Base-by-base conservation (phyloP, 1,140 invertebrate species). In the Leptinotarsa texana region DNA sequence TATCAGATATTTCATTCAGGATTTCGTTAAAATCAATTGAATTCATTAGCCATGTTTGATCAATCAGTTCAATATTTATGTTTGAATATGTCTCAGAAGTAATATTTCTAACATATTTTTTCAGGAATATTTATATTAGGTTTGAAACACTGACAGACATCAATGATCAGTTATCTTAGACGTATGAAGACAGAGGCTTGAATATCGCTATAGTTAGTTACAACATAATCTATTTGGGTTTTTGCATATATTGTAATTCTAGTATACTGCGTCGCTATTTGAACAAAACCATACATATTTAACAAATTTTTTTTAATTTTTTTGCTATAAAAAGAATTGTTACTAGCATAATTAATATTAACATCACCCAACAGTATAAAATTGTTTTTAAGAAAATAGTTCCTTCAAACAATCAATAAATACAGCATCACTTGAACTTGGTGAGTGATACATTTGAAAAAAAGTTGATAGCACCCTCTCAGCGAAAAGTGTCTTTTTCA, bases 261-360 rank as follows among this genome's bases (percentile, higher is more conserved):
- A 27, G 63, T 65, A 65, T 65, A 65, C 63, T 65, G 63, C 63
- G 63, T 24, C 15, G 1, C 63, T 65, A 65, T 65, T 65, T 21
- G 63, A 65, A 21, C 63, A 65, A 65, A 65, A 65, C 63, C 63
- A 65, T 65, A 65, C 63, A 65, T 65, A 65, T 65, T 65, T 27
- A 24, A 65, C 63, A 65, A 65, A 22, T 65, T 21, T 21, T 21
- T 13, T 65, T 65, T 63, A 0, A 4, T 65, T 65, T 27, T 65
- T 65, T 3, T 65, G 21, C 21, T 65, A 22, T 65, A 65, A 21
- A 24, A 65, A 65, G 21, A 2, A 65, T 65, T 65, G 63, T 65
- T 15, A 65, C 24, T 11, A 11, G 18, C 63, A 65, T 65, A 65
- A 15, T 65, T 6, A 22, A 65, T 65, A 65, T 65, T 65, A 27